Evolutionary conservation across 64 coral and sea anemone species (phyloP), one percentile per base, ranked within the genome.

Genomic region (Catalaphyllia jardinei): DNA sequence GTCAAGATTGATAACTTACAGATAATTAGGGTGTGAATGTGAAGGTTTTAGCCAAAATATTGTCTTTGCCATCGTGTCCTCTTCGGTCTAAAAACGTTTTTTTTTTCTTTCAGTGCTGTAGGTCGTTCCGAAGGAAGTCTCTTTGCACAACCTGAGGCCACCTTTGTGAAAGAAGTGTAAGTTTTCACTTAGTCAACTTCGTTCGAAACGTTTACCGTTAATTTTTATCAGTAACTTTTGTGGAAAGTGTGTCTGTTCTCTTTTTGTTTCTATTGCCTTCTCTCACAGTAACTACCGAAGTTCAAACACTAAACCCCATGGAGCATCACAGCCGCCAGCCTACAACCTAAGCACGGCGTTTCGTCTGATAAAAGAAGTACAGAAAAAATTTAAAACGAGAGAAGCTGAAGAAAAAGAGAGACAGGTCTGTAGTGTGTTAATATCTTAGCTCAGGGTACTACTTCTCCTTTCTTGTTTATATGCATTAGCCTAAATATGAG

Each of bases 311-410:
- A 99, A 93, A 76, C 20, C 88, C 14, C 83, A 94, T 10, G 97
- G 94, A 4, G 86, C 94, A 80, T 71, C 62, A 1, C 86, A 82
- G 4, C 87, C 91, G 0, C 93, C 94, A 59, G 94, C 97, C 10
- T 76, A 78, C 19, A 99, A 99, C 18, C 94, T 99, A 0, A 99
- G 79, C 88, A 99, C 88, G 4, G 94, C 94, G 4, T 99, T 99
- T 79, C 91, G 97, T 49, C 79, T 95, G 11, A 99, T 99, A 42
- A 99, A 99, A 86, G 97, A 99, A 89, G 97, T 99, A 65, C 97
- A 99, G 55, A 99, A 99, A 67, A 99, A 99, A 89, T 99, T 99
- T 67, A 95, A 89, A 71, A 95, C 97, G 24, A 93, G 97, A 74
- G 97, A 99, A 74, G 97, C 97, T 29, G 97, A 99, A 35, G 97